A percentile compares a stretch with the other conserved stretches of the same genome.
Conservation (phyloP, 2,888 invertebrate species). For the Anticlea derivata region DNA sequence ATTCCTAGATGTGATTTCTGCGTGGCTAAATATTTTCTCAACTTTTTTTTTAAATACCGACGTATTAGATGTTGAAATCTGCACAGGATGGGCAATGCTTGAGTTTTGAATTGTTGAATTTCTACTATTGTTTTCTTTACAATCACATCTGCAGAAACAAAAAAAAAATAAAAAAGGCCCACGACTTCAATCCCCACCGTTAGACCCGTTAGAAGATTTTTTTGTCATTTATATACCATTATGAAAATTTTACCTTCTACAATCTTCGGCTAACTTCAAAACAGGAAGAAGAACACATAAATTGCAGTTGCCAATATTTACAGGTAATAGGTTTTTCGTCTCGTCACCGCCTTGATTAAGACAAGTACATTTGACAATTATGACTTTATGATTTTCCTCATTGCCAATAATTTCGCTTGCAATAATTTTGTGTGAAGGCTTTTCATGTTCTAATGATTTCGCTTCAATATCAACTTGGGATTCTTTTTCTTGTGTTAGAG, state of each 20-base stretch:
- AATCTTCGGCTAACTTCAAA: slow-evolving; percentile 20
- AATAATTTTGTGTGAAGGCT: slow-evolving; percentile 38
- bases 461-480: slow-evolving; percentile 46
- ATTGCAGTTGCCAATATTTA: slow-evolving; percentile 35
- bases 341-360: slow-evolving; percentile 32
- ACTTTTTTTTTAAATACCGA: slow-evolving; percentile 15
- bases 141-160: slow-evolving; percentile 24
- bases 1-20: slow-evolving; percentile 2
- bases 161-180: too few relatives aligned
- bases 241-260: slow-evolving; percentile 14
- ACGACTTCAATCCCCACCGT: too few relatives aligned
- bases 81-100: slow-evolving; percentile 22
- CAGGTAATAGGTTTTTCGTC: slow-evolving; percentile 5
- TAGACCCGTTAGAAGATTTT: too few relatives aligned
- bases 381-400: slow-evolving; percentile 36
- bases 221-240: not conserved
- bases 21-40: slow-evolving; percentile 5
- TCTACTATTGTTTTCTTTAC: slow-evolving; percentile 13
- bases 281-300: slow-evolving; percentile 40
- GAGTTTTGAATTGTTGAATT: slow-evolving; percentile 6
- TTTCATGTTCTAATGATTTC: slow-evolving; percentile 34
- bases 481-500: slow-evolving; percentile 40
- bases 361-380: slow-evolving; percentile 45
- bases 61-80: slow-evolving; percentile 24
- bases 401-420: slow-evolving; percentile 27